A percentile compares a stretch with the other conserved stretches of the same genome.
phyloP scores from a whole-genome alignment of 2,797 vertebrate genomes.

The Lacerta bilineata region DNA sequence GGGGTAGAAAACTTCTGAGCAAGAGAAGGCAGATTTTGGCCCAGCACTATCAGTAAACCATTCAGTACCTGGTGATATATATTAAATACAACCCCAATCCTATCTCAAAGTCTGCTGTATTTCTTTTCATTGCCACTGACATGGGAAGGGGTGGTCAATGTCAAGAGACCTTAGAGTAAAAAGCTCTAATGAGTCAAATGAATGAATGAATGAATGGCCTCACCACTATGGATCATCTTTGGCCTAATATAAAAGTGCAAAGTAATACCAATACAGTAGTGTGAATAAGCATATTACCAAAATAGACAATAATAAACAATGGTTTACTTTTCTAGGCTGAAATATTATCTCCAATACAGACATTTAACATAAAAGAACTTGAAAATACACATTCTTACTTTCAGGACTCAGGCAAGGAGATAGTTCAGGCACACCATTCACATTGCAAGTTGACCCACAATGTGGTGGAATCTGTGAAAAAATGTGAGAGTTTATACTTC shows the following conservation, averaged over 20 bases:
- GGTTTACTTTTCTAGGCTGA: not conserved
- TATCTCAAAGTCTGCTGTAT: not conserved
- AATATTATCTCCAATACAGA: not conserved
- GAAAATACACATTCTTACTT: slow-evolving; percentile 79
- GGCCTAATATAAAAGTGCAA: too few species aligned
- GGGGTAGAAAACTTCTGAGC: too few species aligned
- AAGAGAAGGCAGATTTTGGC: too few species aligned
- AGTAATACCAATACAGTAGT: not conserved
- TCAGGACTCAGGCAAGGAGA: slow-evolving; percentile 86
- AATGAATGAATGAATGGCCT: too few species aligned
- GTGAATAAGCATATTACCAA: not conserved
- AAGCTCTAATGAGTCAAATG: too few species aligned
- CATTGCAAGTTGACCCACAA: slow-evolving; percentile 85
- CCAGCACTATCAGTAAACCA: too few species aligned
- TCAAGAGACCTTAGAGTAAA: too few species aligned
- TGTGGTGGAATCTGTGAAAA: slow-evolving; percentile 84
- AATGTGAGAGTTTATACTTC: slow-evolving; percentile 32
- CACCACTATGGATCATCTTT: not conserved
- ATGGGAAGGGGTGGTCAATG: not conserved
- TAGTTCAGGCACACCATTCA: slow-evolving; percentile 85
- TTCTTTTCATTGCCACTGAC: not conserved
- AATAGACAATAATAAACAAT: not conserved
- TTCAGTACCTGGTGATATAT: rapidly evolving
- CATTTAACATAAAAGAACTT: not conserved
- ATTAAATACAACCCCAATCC: rapidly evolving